Percentiles rank a stretch among this genome's conserved stretches.
phyloP scores from a whole-genome alignment of 1,140 invertebrate species.

The Drosophila lacertosa region DNA sequence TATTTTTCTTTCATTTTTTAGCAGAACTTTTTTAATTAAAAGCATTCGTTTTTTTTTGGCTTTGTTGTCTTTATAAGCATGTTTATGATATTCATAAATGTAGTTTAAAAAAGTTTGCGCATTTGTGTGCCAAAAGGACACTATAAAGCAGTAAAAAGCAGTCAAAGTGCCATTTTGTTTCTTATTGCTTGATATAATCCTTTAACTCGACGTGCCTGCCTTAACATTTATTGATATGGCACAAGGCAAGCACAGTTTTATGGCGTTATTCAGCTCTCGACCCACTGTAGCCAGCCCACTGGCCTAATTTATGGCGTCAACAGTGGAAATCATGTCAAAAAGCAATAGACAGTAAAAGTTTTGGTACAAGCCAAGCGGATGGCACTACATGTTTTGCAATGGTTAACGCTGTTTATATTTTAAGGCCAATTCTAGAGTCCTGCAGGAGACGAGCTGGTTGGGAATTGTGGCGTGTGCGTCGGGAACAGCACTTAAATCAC shows the following conservation, averaged over 20 bases:
- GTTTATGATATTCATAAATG: neutral
- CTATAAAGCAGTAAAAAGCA: neutral
- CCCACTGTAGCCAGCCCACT: neutral
- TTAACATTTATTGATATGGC: neutral
- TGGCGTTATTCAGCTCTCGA: neutral
- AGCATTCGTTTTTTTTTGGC: neutral
- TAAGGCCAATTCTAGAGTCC: constrained; percentile 22
- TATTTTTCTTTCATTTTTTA: neutral
- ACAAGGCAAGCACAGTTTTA: neutral
- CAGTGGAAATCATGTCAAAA: constrained; percentile 45
- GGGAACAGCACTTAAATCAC: constrained; percentile 48
- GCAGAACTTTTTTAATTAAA: constrained; percentile 22
- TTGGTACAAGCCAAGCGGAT: constrained; percentile 46
- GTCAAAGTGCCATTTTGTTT: neutral
- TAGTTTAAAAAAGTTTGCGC: neutral
- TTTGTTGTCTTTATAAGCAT: neutral
- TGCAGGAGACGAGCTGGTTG: neutral
- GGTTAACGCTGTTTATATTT: constrained; percentile 42
- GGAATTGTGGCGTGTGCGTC: constrained; percentile 35
- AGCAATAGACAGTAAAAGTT: constrained; percentile 27
- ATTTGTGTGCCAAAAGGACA: neutral
- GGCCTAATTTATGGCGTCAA: constrained; percentile 11
- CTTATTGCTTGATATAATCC: neutral
- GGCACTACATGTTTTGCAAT: constrained; percentile 44
- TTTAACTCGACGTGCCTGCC: neutral